Percentiles rank a stretch among this genome's conserved stretches.
Evolutionary conservation across 2,888 invertebrate genomes (phyloP).

Genomic region (Drosophila fulvimacula): DNA sequence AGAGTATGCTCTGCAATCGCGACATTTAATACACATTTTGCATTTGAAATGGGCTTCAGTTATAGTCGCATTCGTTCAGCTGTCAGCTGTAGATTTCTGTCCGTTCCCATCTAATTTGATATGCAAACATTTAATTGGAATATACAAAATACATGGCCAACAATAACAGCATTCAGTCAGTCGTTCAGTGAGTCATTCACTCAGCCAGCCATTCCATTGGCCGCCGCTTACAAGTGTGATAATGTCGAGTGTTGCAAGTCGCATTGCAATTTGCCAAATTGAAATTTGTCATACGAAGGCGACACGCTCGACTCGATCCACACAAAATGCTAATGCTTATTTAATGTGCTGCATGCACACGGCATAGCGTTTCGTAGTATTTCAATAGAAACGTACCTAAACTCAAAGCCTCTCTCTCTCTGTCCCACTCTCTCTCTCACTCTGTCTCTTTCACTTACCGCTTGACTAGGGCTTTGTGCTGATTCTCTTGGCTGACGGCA

Average conservation of each 20-base stretch:
- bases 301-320: conserved; percentile 42
- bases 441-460: conserved; percentile 71
- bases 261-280: conserved; percentile 73
- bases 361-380: conserved; percentile 51
- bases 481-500: conserved; percentile 91
- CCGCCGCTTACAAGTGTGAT: conserved; percentile 29
- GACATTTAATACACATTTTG: conserved; percentile 26
- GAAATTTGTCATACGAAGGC: conserved; percentile 77
- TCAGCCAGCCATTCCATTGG: conserved; percentile 3
- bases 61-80: conserved; percentile 7
- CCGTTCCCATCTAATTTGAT: conserved; percentile 46
- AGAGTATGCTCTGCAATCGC: not conserved
- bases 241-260: conserved; percentile 23
- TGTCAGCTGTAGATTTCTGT: conserved; percentile 13
- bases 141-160: conserved; percentile 55
- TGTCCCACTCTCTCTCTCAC: too few relatives aligned
- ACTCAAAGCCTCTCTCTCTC: too few relatives aligned
- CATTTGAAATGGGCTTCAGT: conserved; percentile 33
- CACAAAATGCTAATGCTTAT: conserved; percentile 72
- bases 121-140: conserved; percentile 72
- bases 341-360: conserved; percentile 64
- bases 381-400: conserved; percentile 25
- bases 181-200: not conserved
- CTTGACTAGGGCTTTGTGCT: conserved; percentile 86
- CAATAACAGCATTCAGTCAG: not conserved